Conservation (phyloP, 1,140 invertebrate genomes). For the Battus philenor region DNA sequence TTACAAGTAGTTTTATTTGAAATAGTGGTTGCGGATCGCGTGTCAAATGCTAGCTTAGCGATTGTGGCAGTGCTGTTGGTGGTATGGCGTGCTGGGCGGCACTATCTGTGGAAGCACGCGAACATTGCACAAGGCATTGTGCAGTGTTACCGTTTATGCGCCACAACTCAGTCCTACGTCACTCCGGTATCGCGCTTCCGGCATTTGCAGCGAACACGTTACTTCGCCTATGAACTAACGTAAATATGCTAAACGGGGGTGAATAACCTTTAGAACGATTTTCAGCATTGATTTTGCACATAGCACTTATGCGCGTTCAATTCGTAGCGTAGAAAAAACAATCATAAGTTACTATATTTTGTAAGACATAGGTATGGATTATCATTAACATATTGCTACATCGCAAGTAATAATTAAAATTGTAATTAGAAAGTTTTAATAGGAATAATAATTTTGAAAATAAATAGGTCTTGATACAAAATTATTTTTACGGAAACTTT, state of each 20-base stretch:
- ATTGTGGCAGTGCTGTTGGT: slow-evolving; percentile 2
- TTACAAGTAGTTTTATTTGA: slow-evolving; percentile 32
- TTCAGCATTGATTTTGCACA: too few species aligned
- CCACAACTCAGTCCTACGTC: slow-evolving; percentile 7
- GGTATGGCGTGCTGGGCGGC: slow-evolving; percentile 1
- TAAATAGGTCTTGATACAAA: too few species aligned
- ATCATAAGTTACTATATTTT: too few species aligned
- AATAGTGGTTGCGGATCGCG: slow-evolving; percentile 28
- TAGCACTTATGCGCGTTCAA: too few species aligned
- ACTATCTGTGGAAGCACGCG: slow-evolving; percentile 7
- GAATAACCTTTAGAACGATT: slow-evolving; percentile 6
- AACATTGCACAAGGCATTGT: slow-evolving; percentile 1
- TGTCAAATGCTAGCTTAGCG: slow-evolving; percentile 23
- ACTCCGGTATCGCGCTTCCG: slow-evolving; percentile 9
- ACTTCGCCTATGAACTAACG: slow-evolving; percentile 4
- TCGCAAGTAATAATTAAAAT: too few species aligned
- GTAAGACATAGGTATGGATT: too few species aligned
- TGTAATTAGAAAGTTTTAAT: too few species aligned
- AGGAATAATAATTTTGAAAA: too few species aligned
- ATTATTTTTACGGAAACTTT: too few species aligned
- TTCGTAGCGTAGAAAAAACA: too few species aligned
- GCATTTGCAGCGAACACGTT: slow-evolving; percentile 7
- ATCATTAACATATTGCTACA: too few species aligned
- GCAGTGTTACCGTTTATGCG: background rate
- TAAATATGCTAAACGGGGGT: slow-evolving; percentile 11